Evolutionary conservation across 1,140 invertebrate species (phyloP).

Genomic region (Panulirus ornatus): DNA sequence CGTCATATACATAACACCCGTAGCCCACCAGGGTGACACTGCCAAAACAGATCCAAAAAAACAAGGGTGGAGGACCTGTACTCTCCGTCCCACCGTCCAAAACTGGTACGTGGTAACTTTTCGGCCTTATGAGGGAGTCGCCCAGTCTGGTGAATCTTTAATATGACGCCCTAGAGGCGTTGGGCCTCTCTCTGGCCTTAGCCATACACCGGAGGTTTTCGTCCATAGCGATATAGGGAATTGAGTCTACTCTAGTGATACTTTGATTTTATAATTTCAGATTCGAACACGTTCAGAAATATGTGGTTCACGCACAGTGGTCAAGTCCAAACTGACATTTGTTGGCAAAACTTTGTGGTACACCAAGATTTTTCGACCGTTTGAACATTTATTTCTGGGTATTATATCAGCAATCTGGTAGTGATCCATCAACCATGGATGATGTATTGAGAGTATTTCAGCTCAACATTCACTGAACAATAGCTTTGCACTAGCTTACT

Average conservation of each 20-base stretch:
- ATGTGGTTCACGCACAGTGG: not conserved
- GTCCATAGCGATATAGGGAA: too few relatives aligned
- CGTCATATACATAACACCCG: too few relatives aligned
- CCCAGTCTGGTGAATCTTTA: constrained; percentile 41
- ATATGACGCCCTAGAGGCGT: constrained; percentile 26
- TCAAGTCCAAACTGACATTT: too few relatives aligned
- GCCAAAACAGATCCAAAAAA: constrained; percentile 44
- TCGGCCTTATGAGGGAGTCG: constrained; percentile 63
- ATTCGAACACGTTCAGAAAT: not conserved
- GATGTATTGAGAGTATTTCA: not conserved
- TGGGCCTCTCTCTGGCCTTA: not conserved
- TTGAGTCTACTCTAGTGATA: too few relatives aligned
- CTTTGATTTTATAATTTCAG: not conserved
- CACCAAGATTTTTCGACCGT: too few relatives aligned
- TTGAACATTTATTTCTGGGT: too few relatives aligned
- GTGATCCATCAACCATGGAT: not conserved
- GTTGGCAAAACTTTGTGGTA: too few relatives aligned
- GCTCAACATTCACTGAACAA: not conserved
- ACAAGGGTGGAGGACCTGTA: not conserved
- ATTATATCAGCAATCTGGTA: not conserved
- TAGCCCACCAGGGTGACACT: not conserved
- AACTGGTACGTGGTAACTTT: constrained; percentile 60
- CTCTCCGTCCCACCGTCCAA: constrained; percentile 40
- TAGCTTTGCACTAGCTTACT: too few relatives aligned
- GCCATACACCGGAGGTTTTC: not conserved